phyloP scores from a whole-genome alignment of 2,113 vertebrate species.

The Hipposideros armiger region DNA sequence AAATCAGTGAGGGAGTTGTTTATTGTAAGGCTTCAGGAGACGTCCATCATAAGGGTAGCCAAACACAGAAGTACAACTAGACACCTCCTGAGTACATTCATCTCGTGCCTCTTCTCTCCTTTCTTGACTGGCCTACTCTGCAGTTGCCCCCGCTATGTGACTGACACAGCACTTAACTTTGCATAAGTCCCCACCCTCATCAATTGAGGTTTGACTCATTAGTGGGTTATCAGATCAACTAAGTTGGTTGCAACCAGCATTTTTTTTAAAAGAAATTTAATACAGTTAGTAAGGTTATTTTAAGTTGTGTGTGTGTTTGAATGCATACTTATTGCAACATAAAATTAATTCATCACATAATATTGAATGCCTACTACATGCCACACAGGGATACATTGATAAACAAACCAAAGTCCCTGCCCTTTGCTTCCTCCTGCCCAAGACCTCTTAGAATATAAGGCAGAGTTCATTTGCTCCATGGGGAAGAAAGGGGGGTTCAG shows the following conservation, averaged over 20 bases:
- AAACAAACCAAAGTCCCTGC: neutral
- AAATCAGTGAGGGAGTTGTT: neutral
- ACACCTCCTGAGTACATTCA: neutral
- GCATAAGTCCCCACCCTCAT: neutral
- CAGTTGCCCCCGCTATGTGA: neutral
- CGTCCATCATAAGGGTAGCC: neutral
- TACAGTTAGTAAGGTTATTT: neutral
- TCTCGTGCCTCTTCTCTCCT: neutral
- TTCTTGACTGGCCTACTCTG: neutral
- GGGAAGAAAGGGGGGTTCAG: neutral
- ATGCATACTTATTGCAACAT: neutral
- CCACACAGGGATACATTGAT: neutral
- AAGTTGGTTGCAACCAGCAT: neutral
- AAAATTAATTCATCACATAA: neutral
- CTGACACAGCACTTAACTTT: neutral
- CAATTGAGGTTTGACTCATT: slow-evolving; percentile 33
- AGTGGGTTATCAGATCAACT: neutral
- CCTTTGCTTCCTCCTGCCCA: neutral
- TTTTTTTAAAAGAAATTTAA: neutral
- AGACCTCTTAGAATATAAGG: neutral
- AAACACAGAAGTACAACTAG: neutral
- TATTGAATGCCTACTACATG: neutral
- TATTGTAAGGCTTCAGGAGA: neutral
- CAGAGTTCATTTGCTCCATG: neutral
- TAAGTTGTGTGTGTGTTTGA: slow-evolving; percentile 13